A percentile compares a stretch with the other conserved stretches of the same genome.
These are phyloP conservation scores for Prionailurus bengalensis DNA, from an alignment of 2,113 vertebrate genomes.

Conservation along the genomic window DNA sequence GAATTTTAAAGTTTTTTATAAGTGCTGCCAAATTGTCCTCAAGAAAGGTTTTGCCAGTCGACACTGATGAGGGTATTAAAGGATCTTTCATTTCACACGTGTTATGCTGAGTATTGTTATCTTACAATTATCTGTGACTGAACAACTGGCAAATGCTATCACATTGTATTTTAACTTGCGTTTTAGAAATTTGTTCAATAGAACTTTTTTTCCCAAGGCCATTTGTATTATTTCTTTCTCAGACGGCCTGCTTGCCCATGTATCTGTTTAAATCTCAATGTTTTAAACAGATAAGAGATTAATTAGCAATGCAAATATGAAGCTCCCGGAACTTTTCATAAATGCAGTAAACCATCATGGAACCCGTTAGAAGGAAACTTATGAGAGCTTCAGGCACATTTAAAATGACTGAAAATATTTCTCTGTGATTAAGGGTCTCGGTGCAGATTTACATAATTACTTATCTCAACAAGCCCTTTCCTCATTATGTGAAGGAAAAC, in stretches of 20 bases:
- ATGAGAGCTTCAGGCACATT: not conserved
- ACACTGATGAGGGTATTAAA: not conserved
- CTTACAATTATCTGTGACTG: not conserved
- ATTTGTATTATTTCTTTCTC: conserved; percentile 64
- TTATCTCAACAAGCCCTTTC: conserved; percentile 41
- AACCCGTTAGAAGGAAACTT: conserved; percentile 39
- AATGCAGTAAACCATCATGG: conserved; percentile 2
- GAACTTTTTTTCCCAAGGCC: not conserved
- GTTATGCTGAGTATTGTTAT: not conserved
- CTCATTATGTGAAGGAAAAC: conserved; percentile 52
- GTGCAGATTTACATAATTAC: conserved; percentile 55
- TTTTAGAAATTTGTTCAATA: conserved; percentile 10
- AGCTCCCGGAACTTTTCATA: conserved; percentile 36
- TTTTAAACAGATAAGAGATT: conserved; percentile 47
- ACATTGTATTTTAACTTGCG: conserved; percentile 50
- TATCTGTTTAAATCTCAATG: conserved; percentile 29
- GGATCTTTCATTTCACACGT: not conserved
- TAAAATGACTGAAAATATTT: conserved; percentile 50
- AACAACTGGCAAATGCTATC: not conserved
- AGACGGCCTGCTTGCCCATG: not conserved
- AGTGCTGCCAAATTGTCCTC: not conserved
- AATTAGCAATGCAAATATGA: conserved; percentile 55
- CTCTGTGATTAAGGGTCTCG: conserved; percentile 18
- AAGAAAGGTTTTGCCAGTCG: not conserved
- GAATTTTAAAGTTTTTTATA: conserved; percentile 28